Conservation (phyloP, 2,888 invertebrate genomes). For the Cactoblastis cactorum region DNA sequence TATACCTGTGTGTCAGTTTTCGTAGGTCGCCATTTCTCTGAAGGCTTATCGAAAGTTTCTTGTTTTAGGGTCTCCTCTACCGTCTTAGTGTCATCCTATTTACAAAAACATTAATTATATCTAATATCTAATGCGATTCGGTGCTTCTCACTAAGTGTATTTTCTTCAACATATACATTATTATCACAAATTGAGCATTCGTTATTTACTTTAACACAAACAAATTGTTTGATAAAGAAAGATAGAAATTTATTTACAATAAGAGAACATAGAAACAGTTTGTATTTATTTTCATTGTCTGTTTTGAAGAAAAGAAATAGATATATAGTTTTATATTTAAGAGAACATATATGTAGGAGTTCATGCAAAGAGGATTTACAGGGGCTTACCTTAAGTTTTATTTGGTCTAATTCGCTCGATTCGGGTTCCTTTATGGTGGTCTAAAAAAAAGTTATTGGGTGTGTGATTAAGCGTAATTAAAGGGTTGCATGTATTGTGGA, state of each 20-base stretch:
- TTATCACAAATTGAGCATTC: constrained; percentile 25
- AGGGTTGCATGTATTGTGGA: constrained; percentile 22
- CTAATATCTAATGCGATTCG: constrained; percentile 12
- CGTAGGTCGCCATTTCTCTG: constrained; percentile 70
- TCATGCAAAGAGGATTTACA: constrained; percentile 9
- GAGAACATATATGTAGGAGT: not conserved
- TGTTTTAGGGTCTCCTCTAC: constrained; percentile 49
- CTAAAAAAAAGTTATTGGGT: constrained; percentile 63
- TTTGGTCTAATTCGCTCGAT: constrained; percentile 50
- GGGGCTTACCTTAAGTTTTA: constrained; percentile 71
- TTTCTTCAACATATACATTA: constrained; percentile 1
- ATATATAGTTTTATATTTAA: not conserved
- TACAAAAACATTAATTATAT: constrained; percentile 47
- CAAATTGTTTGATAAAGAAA: constrained; percentile 30
- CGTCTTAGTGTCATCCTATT: constrained; percentile 57
- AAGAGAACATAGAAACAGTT: constrained; percentile 18
- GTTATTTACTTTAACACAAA: constrained; percentile 52
- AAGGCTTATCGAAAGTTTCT: constrained; percentile 55
- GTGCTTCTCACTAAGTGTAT: not conserved
- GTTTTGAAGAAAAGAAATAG: not conserved
- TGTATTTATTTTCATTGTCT: constrained; percentile 17
- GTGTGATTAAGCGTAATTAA: constrained; percentile 50
- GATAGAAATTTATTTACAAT: constrained; percentile 41
- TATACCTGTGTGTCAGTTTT: constrained; percentile 58
- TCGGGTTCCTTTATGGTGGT: constrained; percentile 60